Base-by-base conservation (phyloP, 2,888 invertebrate species). In the Salticus scenicus region DNA sequence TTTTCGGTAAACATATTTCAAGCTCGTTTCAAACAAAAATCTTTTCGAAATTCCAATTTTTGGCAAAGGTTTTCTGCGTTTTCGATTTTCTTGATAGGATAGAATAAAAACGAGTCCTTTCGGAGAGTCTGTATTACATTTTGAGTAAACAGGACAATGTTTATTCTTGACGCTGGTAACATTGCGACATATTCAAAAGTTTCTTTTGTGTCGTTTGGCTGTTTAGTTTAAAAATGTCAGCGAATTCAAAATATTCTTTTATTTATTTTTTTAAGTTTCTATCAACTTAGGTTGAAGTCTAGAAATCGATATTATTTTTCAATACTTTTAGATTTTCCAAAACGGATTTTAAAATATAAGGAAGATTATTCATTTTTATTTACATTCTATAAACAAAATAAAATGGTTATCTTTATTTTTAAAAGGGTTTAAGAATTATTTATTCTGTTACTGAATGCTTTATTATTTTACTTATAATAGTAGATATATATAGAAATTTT, bases 11-110 rank as follows among this genome's bases (percentile, higher is more conserved):
- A 57, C 57, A 57, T 57, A 57, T 57, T 57, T 57, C 24, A 24
- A 24, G 57, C 57, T 57, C 24, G 57, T 57, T 57, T 57, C 57
- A 57, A 57, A 57, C 57, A 57, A 57, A 57, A 24, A 57, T 57
- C 57, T 20, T 57, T 57, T 57, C 57, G 24, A 57, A 24, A 57
- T 57, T 57, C 57, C 57, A 57, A 57, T 57, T 57, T 57, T 57
- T 57, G 57, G 20, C 57, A 57, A 57, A 57, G 57, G 57, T 57
- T 57, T 47, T 47, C 42, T 47, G 42, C 42, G 42, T 47, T 47
- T 57, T 57, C 57, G 57, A 57, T 24, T 57, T 57, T 57, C 57
- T 24, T 24, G 24, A 24, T 57, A 57, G 57, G 20, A 24, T 57
- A 24, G 24, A 57, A 57, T 57, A 24, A 57, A 57, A 57, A 57